Evolutionary conservation across 2,797 vertebrate genomes (phyloP).

Genomic region (Pelochelys cantorii): DNA sequence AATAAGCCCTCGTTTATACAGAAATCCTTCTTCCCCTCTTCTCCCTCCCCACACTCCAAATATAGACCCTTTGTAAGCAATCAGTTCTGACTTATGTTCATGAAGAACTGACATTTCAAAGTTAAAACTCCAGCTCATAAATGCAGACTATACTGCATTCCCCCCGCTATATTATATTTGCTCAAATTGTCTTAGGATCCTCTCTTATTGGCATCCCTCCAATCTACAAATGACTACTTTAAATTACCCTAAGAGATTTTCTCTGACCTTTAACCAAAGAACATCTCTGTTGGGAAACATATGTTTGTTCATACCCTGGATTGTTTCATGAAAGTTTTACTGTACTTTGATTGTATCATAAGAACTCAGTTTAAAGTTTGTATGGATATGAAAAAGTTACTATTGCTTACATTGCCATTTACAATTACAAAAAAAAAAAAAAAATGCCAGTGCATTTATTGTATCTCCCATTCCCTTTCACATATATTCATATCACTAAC

Average conservation of each 20-base stretch:
- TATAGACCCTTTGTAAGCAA: neutral
- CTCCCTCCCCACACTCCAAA: neutral
- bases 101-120: slow-evolving; percentile 14
- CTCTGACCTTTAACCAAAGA: slow-evolving; percentile 53
- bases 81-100: slow-evolving; percentile 27
- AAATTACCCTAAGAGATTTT: slow-evolving; percentile 24
- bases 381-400: neutral
- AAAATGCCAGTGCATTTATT: neutral
- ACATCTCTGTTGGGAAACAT: neutral
- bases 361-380: slow-evolving; percentile 17
- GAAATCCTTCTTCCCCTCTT: neutral
- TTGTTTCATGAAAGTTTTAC: neutral
- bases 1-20: slow-evolving; percentile 23
- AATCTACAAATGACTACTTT: neutral
- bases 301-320: slow-evolving; percentile 23
- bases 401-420: neutral
- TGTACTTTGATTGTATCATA: slow-evolving; percentile 16
- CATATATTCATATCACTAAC: neutral
- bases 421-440: neutral
- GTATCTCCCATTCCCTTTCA: neutral
- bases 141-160: neutral
- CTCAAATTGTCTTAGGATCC: slow-evolving; percentile 24
- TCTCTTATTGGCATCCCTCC: neutral
- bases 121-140: neutral
- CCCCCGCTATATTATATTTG: neutral